Evolutionary conservation across 2,113 vertebrate species (phyloP).

Genomic region (Thinocorus orbignyianus): DNA sequence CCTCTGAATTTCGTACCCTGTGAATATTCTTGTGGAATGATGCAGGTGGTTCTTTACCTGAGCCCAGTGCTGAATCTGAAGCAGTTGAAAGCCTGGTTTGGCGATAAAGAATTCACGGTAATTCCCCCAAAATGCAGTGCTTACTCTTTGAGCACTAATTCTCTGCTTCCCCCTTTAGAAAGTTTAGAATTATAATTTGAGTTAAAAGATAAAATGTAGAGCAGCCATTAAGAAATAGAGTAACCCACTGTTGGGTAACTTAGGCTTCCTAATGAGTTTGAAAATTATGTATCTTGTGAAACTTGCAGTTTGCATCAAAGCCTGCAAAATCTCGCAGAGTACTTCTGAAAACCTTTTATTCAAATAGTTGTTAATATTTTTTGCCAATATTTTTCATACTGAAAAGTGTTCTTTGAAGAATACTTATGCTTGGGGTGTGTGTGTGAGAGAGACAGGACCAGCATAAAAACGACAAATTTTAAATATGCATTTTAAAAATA

Average conservation of each 20-base stretch:
- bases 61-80: not conserved
- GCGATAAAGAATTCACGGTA: not conserved
- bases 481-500: not conserved
- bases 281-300: not conserved
- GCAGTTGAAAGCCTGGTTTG: not conserved
- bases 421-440: not conserved
- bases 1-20: not conserved
- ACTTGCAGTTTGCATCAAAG: not conserved
- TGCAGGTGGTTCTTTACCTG: not conserved
- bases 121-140: accelerated
- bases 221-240: not conserved
- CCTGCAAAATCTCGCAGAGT: not conserved
- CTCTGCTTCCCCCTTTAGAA: not conserved
- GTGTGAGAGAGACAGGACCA: no score
- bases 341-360: not conserved
- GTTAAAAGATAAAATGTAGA: not conserved
- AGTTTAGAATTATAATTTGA: not conserved
- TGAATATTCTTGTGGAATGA: not conserved
- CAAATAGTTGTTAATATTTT: not conserved
- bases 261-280: not conserved
- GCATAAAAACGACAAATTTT: not conserved
- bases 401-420: not conserved
- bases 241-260: not conserved
- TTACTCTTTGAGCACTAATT: not conserved
- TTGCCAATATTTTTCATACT: not conserved